Conservation (phyloP, 2,113 vertebrate species). For the Kryptolebias marmoratus region DNA sequence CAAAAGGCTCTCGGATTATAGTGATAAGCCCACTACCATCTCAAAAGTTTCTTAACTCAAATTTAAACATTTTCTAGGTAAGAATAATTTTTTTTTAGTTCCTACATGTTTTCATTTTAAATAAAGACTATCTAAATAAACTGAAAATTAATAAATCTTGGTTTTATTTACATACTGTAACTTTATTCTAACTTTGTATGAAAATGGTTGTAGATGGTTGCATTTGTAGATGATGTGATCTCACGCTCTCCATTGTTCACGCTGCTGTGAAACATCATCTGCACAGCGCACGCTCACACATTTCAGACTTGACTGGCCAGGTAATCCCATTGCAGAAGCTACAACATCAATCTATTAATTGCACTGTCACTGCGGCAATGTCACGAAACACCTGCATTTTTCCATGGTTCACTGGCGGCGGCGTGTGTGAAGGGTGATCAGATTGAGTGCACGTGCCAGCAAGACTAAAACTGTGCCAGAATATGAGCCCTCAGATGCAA, state of each 20-base stretch:
- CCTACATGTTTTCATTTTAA: no score
- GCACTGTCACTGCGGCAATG: constrained; percentile 65
- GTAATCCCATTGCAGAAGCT: constrained; percentile 63
- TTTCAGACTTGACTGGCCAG: constrained; percentile 65
- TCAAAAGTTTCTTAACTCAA: no score
- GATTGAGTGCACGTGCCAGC: constrained; percentile 62
- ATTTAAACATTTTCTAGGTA: no score
- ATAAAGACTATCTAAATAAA: no score
- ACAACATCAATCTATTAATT: constrained; percentile 71
- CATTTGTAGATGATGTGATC: constrained; percentile 4
- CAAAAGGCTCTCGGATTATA: no score
- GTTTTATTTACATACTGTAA: not conserved
- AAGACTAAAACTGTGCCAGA: constrained; percentile 53
- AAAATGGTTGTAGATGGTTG: not conserved
- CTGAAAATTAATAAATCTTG: not conserved
- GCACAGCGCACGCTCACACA: constrained; percentile 32
- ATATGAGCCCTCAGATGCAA: constrained; percentile 69
- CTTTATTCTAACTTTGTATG: not conserved
- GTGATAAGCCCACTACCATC: no score
- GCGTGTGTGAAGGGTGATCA: constrained; percentile 54
- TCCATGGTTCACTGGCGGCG: constrained; percentile 56
- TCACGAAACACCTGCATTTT: constrained; percentile 70
- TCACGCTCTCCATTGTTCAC: constrained; percentile 30
- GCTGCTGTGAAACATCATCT: constrained; percentile 42
- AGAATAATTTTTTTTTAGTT: no score